These are phyloP conservation scores for Murina feae DNA, from an alignment of 2,113 vertebrate genomes.

Conservation along the genomic window DNA sequence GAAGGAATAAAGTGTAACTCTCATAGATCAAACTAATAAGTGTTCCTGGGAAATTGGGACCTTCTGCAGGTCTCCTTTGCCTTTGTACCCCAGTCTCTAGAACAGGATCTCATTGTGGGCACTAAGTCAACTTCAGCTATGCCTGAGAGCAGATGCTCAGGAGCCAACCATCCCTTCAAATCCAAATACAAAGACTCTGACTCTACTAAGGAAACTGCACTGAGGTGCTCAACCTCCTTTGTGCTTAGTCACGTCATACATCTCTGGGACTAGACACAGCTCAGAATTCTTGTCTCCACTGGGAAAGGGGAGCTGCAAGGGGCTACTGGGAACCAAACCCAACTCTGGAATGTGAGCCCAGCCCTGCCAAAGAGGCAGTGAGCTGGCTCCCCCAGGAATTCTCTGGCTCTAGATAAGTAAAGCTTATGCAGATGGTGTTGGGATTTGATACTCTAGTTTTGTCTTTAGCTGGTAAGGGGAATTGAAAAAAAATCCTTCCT, in stretches of 20 bases:
- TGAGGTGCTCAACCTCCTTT: not conserved
- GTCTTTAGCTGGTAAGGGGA: not conserved
- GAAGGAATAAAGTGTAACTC: not conserved
- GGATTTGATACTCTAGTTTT: not conserved
- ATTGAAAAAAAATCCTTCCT: not conserved
- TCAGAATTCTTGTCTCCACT: not conserved
- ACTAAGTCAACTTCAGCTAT: not conserved
- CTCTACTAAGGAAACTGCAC: not conserved
- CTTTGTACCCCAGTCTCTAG: not conserved
- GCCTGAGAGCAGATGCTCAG: not conserved
- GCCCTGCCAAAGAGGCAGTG: not conserved
- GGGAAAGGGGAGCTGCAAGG: not conserved
- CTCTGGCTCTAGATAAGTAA: not conserved
- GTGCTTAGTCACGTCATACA: not conserved
- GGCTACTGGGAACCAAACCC: not conserved
- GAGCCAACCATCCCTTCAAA: not conserved
- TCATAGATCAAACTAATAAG: not conserved
- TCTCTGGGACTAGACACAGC: not conserved
- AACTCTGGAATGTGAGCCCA: not conserved
- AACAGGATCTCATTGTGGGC: not conserved
- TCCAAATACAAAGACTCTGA: not conserved
- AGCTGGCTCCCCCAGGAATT: not conserved
- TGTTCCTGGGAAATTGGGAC: not conserved
- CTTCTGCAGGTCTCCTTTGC: not conserved
- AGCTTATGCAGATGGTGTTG: not conserved